These are phyloP conservation scores for Resseliella maxima DNA, from an alignment of 2,888 invertebrate species.

Conservation along the genomic window DNA sequence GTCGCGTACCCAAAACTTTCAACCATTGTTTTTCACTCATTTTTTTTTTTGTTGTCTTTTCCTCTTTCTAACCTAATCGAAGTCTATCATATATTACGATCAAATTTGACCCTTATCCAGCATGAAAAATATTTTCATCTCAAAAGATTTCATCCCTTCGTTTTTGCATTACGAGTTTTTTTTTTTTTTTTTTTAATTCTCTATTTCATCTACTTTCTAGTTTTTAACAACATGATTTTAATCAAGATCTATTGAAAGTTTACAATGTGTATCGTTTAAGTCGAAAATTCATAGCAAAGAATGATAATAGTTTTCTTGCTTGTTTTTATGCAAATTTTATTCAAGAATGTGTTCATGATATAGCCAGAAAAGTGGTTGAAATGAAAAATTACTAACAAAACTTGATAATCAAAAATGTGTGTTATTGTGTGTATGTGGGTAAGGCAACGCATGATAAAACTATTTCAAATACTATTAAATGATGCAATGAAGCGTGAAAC, in stretches of 20 bases:
- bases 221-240: not conserved
- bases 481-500: slow-evolving; percentile 25
- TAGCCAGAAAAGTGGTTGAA: not conserved
- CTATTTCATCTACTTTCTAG: not conserved
- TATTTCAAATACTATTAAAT: slow-evolving; percentile 54
- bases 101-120: not conserved
- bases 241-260: not conserved
- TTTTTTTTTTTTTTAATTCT: not conserved
- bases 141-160: not conserved
- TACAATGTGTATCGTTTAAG: not conserved
- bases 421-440: not conserved
- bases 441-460: not conserved
- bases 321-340: not conserved
- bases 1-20: not conserved
- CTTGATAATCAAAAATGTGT: too few species aligned
- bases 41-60: not conserved
- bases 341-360: not conserved
- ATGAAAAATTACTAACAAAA: not conserved
- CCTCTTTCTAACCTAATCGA: not conserved
- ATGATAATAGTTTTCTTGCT: not conserved
- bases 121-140: too few species aligned
- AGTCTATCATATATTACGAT: not conserved
- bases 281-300: not conserved
- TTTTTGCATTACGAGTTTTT: not conserved
- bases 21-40: too few species aligned